Base-by-base conservation (phyloP, 2,113 vertebrate genomes). In the Sinocyclocheilus anshuiensis region DNA sequence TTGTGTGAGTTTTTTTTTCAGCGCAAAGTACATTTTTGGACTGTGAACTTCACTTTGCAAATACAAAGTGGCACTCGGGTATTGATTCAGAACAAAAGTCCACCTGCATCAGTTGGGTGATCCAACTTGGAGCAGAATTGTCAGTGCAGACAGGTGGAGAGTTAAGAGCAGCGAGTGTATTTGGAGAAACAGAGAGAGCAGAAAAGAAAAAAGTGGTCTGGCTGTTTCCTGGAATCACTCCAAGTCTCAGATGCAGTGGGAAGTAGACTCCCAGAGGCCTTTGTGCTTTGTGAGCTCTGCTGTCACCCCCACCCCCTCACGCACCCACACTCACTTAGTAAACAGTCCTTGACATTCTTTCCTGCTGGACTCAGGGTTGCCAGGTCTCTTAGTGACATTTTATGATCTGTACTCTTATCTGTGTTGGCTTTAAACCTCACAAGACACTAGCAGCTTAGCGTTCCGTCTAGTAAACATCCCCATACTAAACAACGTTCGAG, bases 321-420 rank as follows among this genome's bases (percentile, higher is more conserved):
- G 9, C 69, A 24, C 57, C 50, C 57, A 59, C 81, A 74, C 78
- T 50, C 85, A 80, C 84, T 80, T 36, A 88, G 72, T 85, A 89
- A 90, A 91, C 84, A 89, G 77, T 74, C 86, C 81, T 89, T 91
- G 88, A 86, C 63, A 91, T 92, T 91, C 90, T 87, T 90, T 86
- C 42, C 48, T 48, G 55, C 65, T 71, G 63, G 77, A 69, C 82
- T 36, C 26, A 7, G 13, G 67, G 88, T 87, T 86, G 86, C 80
- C 67, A 84, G 57, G 84, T 81, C 83, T 79, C 77, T 80, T 36
- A 75, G 75, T 55, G 20, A 71, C 42, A 69, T 87, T 87, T 89
- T 79, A 87, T 89, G 83, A 42, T 29, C 12, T 22, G n/a, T 20
- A 65, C 8, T 80, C 4, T 59, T 76, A 80, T 69, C 20, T 79